These are phyloP conservation scores for Pitta sordida DNA, from an alignment of 2,113 vertebrate genomes.

Conservation along the genomic window DNA sequence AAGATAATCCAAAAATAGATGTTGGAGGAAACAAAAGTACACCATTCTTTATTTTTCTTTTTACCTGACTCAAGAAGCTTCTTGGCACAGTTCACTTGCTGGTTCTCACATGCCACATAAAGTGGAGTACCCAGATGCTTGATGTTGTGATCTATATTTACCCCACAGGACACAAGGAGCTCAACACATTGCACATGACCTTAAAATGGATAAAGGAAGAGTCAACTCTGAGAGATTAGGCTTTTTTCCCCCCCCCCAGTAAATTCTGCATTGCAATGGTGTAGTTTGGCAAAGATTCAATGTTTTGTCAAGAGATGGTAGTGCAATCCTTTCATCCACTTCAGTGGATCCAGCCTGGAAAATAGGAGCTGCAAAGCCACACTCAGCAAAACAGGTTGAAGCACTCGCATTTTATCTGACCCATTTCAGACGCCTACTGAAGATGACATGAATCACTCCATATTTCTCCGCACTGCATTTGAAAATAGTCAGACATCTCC, in stretches of 20 bases:
- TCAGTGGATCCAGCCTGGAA: not conserved
- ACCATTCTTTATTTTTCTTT: not conserved
- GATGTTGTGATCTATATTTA: slow-evolving; percentile 75
- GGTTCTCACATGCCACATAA: slow-evolving; percentile 81
- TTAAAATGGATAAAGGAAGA: slow-evolving; percentile 53
- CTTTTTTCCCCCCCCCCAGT: not conserved
- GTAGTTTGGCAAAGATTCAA: not conserved
- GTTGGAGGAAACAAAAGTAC: not conserved
- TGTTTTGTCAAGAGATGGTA: not conserved
- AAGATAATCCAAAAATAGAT: not conserved
- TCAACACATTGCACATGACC: slow-evolving; percentile 81
- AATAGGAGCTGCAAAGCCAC: not conserved
- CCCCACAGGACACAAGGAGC: slow-evolving; percentile 67
- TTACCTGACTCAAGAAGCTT: slow-evolving; percentile 87
- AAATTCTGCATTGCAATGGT: not conserved
- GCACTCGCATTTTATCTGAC: not conserved
- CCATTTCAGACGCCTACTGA: not conserved
- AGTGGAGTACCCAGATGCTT: slow-evolving; percentile 80
- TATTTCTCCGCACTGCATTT: not conserved
- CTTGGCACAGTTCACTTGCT: slow-evolving; percentile 72
- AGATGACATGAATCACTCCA: not conserved
- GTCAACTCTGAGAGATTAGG: not conserved
- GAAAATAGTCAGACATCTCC: not conserved
- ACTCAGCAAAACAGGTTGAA: not conserved
- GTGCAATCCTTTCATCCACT: not conserved